Base-by-base conservation (phyloP, 1,140 invertebrate genomes). In the Nautilus pompilius region DNA sequence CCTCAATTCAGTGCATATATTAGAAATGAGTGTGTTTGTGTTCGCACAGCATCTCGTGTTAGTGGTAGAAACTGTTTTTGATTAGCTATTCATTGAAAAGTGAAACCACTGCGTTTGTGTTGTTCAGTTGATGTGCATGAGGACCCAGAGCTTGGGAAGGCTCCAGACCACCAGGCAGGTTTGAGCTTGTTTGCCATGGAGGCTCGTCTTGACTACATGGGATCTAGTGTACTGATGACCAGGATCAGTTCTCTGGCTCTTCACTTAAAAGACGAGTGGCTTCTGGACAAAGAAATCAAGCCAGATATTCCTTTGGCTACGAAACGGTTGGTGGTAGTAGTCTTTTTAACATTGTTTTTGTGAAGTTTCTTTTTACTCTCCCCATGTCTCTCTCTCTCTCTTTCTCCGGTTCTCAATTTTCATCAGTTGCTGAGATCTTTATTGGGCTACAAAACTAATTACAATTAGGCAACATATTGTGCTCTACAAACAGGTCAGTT, bases 131-230 rank as follows among this genome's bases (percentile, higher is more conserved):
- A 92, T 73, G 91, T 96, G 56, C 87, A 89, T 66, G 94, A 97
- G 84, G 93, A 96, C 76, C 89, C 91, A 5, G 69, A 71, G 22
- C 60, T 73, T 22, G 91, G 91, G 33, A 88, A 89, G 66, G 92
- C 94, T 81, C 95, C 93, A 1, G 90, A 93, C 73, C 95, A 98
- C 82, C 90, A 89, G 51, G 85, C 93, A 34, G 90, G 91, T n/a
- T 78, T 96, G 51, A 90, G 90, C 76, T 85, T 96, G 49, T 89
- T 89, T 73, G 92, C 93, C 1, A 80, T 96, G 6, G 94, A 98
- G 80, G 86, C 93, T 62, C 86, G 93, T 22, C 82, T 98, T 26
- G 96, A 98, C 84, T 98, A 98, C 81, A 98, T 98, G 95, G 95
- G 94, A 58, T 93, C 92, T 6, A 86, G 85, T 70, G 93, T 95